Evolutionary conservation across 2,113 vertebrate genomes (phyloP), one percentile per base, ranked within the genome.

Genomic region (Phainopepla nitens): DNA sequence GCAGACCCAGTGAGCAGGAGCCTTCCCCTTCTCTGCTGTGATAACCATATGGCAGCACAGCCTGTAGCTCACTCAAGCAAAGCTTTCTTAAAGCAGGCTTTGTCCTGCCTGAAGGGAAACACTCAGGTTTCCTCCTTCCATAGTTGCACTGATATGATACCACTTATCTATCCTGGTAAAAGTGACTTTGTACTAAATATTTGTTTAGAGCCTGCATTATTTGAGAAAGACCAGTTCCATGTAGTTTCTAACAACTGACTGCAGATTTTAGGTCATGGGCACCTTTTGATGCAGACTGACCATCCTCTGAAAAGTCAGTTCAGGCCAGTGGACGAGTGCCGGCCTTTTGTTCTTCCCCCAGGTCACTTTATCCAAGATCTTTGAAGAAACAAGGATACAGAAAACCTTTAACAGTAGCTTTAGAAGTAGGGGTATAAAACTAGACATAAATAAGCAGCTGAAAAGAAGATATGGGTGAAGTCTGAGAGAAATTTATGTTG

Each of bases 1-100:
- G 68, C 41, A 77, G 64, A 50, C 4, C 25, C 25, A 5, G 36
- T 7, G 53, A 47, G 44, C 20, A 47, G 65, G 36, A 64, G 11
- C 41, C 54, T 8, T 77, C 6, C 7, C 29, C 51, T 42, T 47
- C 45, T 35, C 13, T 0, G 0, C 51, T 28, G 45, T 3, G 66
- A 12, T 19, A 27, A 8, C 5, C 3, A 0, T 4, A 9, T 9
- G 25, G 62, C 70, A 64, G 47, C 62, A 53, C 36, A 35, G 18
- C 6, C 28, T 20, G 36, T 0, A n/a, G 23, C 22, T 49, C 35
- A 22, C 23, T 15, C 47, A 35, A 20, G 8, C 28, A n/a, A 39
- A n/a, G 27, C 20, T 76, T 70, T 31, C 51, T 56, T 15, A 22
- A 31, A 47, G 57, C 35, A 87, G 24, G 7, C 12, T 79, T 82